Evolutionary conservation across 2,113 vertebrate genomes (phyloP).

Genomic region (Rissa tridactyla): DNA sequence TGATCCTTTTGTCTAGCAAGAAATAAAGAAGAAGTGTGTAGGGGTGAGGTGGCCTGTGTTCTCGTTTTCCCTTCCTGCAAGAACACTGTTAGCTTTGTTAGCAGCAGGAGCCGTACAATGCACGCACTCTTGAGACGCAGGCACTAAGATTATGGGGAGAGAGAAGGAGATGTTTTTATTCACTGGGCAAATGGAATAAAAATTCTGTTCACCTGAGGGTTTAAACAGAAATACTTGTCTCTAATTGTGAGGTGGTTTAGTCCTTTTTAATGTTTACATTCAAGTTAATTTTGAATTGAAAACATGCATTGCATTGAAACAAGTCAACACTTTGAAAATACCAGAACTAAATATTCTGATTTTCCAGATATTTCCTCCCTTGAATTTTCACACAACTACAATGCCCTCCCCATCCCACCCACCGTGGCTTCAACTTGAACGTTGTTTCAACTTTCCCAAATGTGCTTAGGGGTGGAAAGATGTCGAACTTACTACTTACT

Average conservation of each 20-base stretch:
- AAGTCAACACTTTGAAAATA: neutral
- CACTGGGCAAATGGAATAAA: neutral
- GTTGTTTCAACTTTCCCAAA: neutral
- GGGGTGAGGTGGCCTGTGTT: neutral
- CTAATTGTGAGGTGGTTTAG: neutral
- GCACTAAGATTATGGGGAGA: no score
- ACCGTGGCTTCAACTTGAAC: neutral
- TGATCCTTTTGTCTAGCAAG: slow-evolving; percentile 18
- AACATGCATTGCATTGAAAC: neutral
- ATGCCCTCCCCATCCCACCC: neutral
- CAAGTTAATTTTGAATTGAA: neutral
- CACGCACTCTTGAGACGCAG: neutral
- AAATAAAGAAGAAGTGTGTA: neutral
- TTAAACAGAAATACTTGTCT: neutral
- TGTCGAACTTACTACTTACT: neutral
- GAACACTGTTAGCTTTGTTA: neutral
- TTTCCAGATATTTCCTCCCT: neutral
- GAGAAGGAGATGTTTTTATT: neutral
- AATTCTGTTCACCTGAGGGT: neutral
- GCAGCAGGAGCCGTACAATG: neutral
- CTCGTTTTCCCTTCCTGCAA: neutral
- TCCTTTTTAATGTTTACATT: neutral
- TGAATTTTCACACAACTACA: neutral
- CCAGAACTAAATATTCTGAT: neutral
- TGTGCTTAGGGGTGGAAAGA: neutral